Percentiles rank a stretch among this genome's conserved stretches.
Evolutionary conservation across 2,888 invertebrate species (phyloP).

Genomic region (Troglohyphantes excavatus): DNA sequence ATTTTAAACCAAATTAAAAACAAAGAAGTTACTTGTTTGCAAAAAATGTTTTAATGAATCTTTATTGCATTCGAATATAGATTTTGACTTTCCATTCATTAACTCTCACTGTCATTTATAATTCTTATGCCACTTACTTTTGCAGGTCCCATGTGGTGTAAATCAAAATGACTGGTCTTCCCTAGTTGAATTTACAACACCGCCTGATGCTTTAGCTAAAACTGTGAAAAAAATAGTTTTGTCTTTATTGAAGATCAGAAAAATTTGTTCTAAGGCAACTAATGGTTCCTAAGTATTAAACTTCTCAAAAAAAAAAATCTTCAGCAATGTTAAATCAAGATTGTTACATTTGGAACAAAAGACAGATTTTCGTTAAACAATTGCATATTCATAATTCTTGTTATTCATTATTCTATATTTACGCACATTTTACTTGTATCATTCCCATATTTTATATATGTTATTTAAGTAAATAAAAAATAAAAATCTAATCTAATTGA

Average conservation of each 20-base stretch:
- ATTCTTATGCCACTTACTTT: not conserved
- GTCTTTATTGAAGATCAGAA: slow-evolving; percentile 14
- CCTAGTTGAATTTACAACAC: not conserved
- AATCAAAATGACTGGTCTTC: slow-evolving; percentile 29
- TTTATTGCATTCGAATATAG: too few relatives aligned
- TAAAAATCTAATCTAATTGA: not conserved
- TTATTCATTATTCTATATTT: not conserved
- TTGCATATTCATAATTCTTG: not conserved
- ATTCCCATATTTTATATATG: slow-evolving; percentile 1
- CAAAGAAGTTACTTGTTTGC: too few relatives aligned
- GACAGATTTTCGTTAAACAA: not conserved
- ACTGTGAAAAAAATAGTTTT: slow-evolving; percentile 54
- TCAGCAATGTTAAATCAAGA: not conserved
- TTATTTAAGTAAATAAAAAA: not conserved
- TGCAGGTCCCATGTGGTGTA: slow-evolving; percentile 64
- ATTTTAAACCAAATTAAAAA: too few relatives aligned
- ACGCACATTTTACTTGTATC: slow-evolving; percentile 9
- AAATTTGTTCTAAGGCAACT: not conserved
- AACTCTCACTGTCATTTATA: too few relatives aligned
- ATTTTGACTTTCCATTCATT: too few relatives aligned
- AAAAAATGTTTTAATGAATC: too few relatives aligned
- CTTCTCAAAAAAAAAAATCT: not conserved
- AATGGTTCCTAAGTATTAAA: not conserved
- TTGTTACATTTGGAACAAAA: slow-evolving; percentile 9
- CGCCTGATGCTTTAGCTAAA: slow-evolving; percentile 38